These are phyloP conservation scores for Drosophila ochracea DNA, from an alignment of 2,888 invertebrate genomes.

Conservation along the genomic window DNA sequence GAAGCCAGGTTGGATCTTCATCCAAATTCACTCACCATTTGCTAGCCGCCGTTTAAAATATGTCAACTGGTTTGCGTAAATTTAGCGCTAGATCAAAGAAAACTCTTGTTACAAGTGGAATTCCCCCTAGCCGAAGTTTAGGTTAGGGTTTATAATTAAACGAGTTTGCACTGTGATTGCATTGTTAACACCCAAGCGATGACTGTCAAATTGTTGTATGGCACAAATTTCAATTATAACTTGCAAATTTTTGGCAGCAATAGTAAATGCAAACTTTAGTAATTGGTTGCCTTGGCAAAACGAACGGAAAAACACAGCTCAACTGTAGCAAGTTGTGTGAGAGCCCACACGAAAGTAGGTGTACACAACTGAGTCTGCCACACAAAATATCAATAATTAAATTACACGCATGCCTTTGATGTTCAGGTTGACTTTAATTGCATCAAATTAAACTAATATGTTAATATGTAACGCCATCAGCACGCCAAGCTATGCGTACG, in stretches of 20 bases:
- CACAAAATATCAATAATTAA: slow-evolving; percentile 40
- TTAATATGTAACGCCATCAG: slow-evolving; percentile 62
- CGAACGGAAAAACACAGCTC: background rate
- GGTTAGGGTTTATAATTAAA: background rate
- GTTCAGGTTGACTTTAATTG: slow-evolving; percentile 61
- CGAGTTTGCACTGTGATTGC: slow-evolving; percentile 13
- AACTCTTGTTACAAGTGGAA: background rate
- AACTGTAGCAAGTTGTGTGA: background rate
- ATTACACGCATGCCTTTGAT: slow-evolving; percentile 49
- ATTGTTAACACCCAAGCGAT: slow-evolving; percentile 2
- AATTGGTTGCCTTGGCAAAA: slow-evolving; percentile 32
- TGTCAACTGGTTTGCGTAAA: background rate
- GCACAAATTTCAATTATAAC: slow-evolving; percentile 45
- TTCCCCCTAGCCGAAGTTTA: background rate
- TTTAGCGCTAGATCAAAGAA: background rate
- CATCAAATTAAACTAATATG: slow-evolving; percentile 65
- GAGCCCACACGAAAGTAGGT: background rate
- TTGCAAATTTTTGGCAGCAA: slow-evolving; percentile 49
- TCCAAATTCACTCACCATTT: background rate
- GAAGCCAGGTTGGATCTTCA: background rate
- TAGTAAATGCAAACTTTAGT: slow-evolving; percentile 37
- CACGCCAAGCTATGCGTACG: background rate
- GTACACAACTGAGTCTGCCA: background rate
- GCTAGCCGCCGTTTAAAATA: background rate
- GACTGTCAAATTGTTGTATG: slow-evolving; percentile 28